Conservation (phyloP, 2,797 vertebrate genomes). For the Enteromius afrohamiltoni region DNA sequence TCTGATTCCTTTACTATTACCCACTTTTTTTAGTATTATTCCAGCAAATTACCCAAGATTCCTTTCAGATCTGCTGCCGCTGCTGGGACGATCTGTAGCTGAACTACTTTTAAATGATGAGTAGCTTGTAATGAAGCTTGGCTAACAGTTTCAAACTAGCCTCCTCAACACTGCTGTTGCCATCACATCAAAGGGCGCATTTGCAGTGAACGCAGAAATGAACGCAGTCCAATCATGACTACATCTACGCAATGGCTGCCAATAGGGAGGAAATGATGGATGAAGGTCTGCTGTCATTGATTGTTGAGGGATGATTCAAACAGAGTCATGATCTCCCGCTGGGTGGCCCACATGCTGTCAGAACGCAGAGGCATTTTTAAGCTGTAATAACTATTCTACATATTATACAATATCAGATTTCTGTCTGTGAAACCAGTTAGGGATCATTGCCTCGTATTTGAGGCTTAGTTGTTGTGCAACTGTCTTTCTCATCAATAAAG, state of each 20-base stretch:
- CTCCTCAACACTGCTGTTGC: slow-evolving; percentile 25
- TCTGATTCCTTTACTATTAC: slow-evolving; percentile 9
- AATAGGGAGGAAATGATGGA: slow-evolving; percentile 36
- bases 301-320: slow-evolving; percentile 26
- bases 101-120: slow-evolving; percentile 12
- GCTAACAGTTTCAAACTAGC: slow-evolving; percentile 31
- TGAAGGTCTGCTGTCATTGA: slow-evolving; percentile 39
- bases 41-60: slow-evolving; percentile 8
- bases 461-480: not conserved
- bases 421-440: not conserved
- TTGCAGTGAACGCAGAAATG: slow-evolving; percentile 19
- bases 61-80: not conserved
- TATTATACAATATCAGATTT: not conserved
- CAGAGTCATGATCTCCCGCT: slow-evolving; percentile 17
- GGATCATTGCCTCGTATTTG: not conserved
- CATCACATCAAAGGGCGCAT: slow-evolving; percentile 57
- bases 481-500: slow-evolving; percentile 13
- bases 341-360: slow-evolving; percentile 32
- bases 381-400: not conserved
- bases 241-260: slow-evolving; percentile 32
- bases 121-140: slow-evolving; percentile 18
- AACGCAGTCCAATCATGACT: slow-evolving; percentile 34
- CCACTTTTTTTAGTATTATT: not conserved
- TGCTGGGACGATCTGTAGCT: not conserved
- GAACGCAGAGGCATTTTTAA: not conserved